phyloP scores from a whole-genome alignment of 2,797 vertebrate genomes.

The Etheostoma nigrum region DNA sequence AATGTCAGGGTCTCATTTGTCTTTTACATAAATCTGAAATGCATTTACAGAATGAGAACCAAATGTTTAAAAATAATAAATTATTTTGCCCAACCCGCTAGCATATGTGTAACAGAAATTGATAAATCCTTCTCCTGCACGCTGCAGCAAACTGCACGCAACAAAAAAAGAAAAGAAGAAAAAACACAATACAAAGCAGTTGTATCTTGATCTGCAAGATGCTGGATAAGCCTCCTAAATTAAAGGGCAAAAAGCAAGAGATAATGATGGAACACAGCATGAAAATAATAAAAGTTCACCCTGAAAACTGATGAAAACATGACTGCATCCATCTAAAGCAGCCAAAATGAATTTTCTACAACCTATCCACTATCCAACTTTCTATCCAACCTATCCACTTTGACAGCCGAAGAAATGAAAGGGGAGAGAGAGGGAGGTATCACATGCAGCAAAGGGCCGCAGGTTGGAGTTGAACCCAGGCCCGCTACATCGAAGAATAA shows the following conservation, averaged over 20 bases:
- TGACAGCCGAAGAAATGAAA: background rate
- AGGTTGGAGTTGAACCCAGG: no score
- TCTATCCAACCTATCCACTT: constrained; percentile 7
- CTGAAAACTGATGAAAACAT: constrained; percentile 33
- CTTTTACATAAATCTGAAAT: constrained; percentile 42
- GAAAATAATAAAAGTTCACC: constrained; percentile 26
- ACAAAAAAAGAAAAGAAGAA: background rate
- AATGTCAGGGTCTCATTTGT: constrained; percentile 32
- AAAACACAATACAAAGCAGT: background rate
- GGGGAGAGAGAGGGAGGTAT: no score
- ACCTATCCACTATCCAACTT: constrained; percentile 1
- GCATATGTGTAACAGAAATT: constrained; percentile 42
- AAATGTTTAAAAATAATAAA: constrained; percentile 63
- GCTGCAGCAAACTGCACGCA: constrained; percentile 23
- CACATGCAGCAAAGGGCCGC: no score
- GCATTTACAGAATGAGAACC: constrained; percentile 60
- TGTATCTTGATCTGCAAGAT: constrained; percentile 22
- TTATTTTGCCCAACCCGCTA: constrained; percentile 33
- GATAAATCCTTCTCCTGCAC: constrained; percentile 15
- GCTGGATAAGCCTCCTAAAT: constrained; percentile 22
- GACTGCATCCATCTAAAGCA: constrained; percentile 18
- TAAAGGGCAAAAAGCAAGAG: background rate
- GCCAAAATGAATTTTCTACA: constrained; percentile 11
- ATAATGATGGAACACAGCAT: constrained; percentile 21
- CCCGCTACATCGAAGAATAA: no score